Conservation (phyloP, 2,113 vertebrate genomes). For the Coryphaenoides rupestris region DNA sequence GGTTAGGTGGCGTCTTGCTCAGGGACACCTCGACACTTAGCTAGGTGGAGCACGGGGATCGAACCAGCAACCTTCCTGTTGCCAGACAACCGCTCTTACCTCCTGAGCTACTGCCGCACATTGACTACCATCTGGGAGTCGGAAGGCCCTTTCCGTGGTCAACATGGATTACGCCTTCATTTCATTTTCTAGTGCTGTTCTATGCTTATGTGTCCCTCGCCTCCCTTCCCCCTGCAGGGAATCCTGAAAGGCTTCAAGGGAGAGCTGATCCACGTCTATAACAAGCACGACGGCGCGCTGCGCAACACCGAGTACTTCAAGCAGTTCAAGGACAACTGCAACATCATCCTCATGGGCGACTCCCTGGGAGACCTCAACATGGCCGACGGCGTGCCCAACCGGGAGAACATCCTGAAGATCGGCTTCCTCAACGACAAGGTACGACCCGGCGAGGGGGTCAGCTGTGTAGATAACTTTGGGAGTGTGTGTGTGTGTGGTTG, state of each 20-base stretch:
- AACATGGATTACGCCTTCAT: no score
- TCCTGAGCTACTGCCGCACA: no score
- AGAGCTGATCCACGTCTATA: slow-evolving; percentile 96
- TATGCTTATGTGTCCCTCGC: background rate
- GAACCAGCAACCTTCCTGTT: no score
- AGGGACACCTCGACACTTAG: no score
- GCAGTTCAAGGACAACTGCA: slow-evolving; percentile 88
- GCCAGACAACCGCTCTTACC: no score
- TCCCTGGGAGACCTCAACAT: slow-evolving; percentile 93
- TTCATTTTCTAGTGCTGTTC: no score
- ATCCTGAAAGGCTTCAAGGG: slow-evolving; percentile 93
- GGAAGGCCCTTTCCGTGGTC: no score
- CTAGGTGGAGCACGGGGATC: no score
- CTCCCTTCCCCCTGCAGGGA: slow-evolving; percentile 68
- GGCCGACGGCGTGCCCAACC: slow-evolving; percentile 89
- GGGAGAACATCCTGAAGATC: slow-evolving; percentile 94
- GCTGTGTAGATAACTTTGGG: background rate
- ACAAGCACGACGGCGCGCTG: slow-evolving; percentile 96
- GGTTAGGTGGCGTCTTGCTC: no score
- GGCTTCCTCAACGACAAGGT: slow-evolving; percentile 97
- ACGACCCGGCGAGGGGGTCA: slow-evolving; percentile 27
- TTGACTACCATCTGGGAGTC: no score
- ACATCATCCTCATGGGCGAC: slow-evolving; percentile 92
- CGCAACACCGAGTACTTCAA: slow-evolving; percentile 92
- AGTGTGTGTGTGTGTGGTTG: background rate